Base-by-base conservation (phyloP, 2,113 vertebrate species). In the Microcebus griseorufus region DNA sequence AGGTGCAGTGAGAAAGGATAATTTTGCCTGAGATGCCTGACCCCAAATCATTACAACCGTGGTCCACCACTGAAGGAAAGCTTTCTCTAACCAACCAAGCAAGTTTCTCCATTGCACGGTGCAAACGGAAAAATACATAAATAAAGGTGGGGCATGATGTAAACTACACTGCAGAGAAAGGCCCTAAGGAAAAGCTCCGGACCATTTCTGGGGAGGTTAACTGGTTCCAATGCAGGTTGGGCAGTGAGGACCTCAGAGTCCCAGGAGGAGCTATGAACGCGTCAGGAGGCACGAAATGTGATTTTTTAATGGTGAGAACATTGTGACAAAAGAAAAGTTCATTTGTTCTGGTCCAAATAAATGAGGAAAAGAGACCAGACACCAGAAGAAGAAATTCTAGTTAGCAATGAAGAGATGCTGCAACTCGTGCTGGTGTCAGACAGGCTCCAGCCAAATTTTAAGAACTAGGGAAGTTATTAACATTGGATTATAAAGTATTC, bases 211-310 rank as follows among this genome's bases (percentile, higher is more conserved):
- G 48, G 2, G 9, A 73, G 12, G 27, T 20, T 12, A 9, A 0
- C 0, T 3, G 17, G 25, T n/a, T 70, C 23, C 2, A 20, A 1
- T 3, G 11, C 2, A 1, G 13, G 20, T 1, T 1, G 34, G 2
- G 6, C 17, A n/a, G 32, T 10, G 20, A 32, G 25, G 14, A 10
- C 12, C 22, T 39, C 2, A 3, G 1, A 55, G 39, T 10, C 34
- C 3, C 9, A 20, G 22, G 29, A 62, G 48, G 23, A 23, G 5
- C 29, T 5, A 65, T 4, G 64, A 32, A 13, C 1, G 29, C 13
- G 9, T 65, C 12, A 3, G 51, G 37, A 60, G 32, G 12, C n/a
- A 80, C 55, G n/a, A 5, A 67, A 6, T 2, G 11, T 29, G 4
- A 18, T 51, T 67, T 14, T 16, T 42, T n/a, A 25, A 16, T 39